These are phyloP conservation scores for Leptura quadrifasciata DNA, from an alignment of 2,888 invertebrate species.

Conservation along the genomic window DNA sequence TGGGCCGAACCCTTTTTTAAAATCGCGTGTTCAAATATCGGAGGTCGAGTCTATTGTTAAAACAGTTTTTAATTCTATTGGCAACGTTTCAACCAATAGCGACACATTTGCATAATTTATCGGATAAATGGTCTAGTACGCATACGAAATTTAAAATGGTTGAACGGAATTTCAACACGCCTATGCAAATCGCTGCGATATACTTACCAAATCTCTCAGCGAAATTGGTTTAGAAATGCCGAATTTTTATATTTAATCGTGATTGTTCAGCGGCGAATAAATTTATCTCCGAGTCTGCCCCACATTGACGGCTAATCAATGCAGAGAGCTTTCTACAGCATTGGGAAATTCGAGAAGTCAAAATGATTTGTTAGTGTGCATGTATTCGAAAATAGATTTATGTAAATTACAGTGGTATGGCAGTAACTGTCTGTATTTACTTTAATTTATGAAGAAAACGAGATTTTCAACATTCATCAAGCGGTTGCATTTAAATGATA, in stretches of 20 bases:
- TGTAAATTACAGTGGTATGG: conserved; percentile 51
- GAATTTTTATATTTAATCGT: too few species aligned
- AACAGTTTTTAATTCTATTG: conserved; percentile 59
- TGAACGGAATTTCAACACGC: background rate
- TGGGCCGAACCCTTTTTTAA: conserved; percentile 62
- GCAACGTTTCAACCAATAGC: conserved; percentile 58
- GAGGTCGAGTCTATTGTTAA: conserved; percentile 59
- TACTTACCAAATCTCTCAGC: background rate
- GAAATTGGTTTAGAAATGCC: background rate
- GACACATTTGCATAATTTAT: conserved; percentile 62
- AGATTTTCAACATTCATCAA: conserved; percentile 58
- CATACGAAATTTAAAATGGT: conserved; percentile 36
- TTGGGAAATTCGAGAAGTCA: background rate
- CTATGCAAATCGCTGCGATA: background rate
- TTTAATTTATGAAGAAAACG: conserved; percentile 57
- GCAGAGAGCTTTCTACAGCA: background rate
- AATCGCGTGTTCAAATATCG: conserved; percentile 68
- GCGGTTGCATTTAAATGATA: conserved; percentile 46
- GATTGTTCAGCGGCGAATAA: background rate
- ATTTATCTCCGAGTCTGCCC: background rate
- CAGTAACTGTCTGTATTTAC: conserved; percentile 52
- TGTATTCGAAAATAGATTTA: conserved; percentile 50
- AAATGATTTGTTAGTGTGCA: conserved; percentile 5
- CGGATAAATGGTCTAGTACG: conserved; percentile 29
- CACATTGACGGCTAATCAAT: background rate